Evolutionary conservation across 2,888 invertebrate species (phyloP).

Genomic region (Aleiodes alternator): DNA sequence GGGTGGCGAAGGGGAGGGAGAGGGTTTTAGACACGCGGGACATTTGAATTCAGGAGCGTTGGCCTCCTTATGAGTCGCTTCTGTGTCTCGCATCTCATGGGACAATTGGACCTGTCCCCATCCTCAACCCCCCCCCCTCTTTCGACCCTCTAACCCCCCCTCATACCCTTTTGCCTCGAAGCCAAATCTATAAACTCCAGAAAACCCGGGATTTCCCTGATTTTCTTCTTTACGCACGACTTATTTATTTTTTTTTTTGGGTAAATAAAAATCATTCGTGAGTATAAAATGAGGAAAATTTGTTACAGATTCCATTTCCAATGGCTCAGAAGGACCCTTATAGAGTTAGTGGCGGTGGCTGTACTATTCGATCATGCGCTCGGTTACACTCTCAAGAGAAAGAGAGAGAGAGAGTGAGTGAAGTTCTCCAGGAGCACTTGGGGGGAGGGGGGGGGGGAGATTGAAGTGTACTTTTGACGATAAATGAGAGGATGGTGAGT

Average conservation of each 20-base stretch:
- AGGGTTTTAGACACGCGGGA: conserved; percentile 47
- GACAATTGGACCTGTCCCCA: no score
- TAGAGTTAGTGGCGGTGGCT: background rate
- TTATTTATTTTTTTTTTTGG: no score
- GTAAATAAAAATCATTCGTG: no score
- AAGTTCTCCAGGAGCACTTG: conserved; percentile 40
- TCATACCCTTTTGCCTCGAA: no score
- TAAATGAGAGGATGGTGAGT: conserved; percentile 28
- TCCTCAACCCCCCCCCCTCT: no score
- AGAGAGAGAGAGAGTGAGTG: conserved; percentile 59
- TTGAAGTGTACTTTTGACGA: conserved; percentile 26
- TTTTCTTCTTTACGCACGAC: conserved; percentile 22
- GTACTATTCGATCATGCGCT: conserved; percentile 68
- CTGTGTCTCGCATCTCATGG: background rate
- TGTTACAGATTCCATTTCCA: conserved; percentile 29
- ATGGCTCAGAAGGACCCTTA: conserved; percentile 4
- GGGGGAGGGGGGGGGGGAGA: background rate
- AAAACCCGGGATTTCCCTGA: no score
- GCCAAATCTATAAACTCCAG: no score
- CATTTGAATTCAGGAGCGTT: conserved; percentile 66
- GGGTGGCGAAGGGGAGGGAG: background rate
- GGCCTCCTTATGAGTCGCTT: conserved; percentile 3
- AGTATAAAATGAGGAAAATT: conserved; percentile 6
- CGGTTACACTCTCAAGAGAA: conserved; percentile 66
- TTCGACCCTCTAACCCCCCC: no score